Base-by-base conservation (phyloP, 2,113 vertebrate species). In the Hippocampus abdominalis region DNA sequence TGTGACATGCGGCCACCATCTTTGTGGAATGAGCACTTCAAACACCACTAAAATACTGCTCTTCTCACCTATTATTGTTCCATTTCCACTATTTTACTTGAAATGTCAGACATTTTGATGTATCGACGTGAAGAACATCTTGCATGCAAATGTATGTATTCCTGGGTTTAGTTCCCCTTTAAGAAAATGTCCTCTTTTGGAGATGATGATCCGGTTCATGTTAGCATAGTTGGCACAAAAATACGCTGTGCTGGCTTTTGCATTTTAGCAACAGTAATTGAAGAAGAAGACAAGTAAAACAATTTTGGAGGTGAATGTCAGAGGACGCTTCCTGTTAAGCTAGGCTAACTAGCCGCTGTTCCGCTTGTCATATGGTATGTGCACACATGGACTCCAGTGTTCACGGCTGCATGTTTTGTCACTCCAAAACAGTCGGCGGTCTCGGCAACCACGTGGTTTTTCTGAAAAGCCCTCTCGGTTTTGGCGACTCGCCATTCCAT, bases 391-490 rank as follows among this genome's bases (percentile, higher is more conserved):
- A 36, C 32, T 36, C 32, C 32, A 36, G 32, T 36, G 32, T 36
- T 36, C 32, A 36, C 32, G 32, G 32, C 59, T 27, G 56, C 44
- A 70, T 66, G 74, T n/a, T 27, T 49, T 46, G 73, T 23, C 23
- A 11, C n/a, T 56, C 54, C n/a, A 25, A 13, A 23, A 12, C n/a
- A 0, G 15, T 32, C 18, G 25, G 15, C 57, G 4, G 25, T 16
- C 25, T 59, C n/a, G 8, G 62, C 36, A 40, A 20, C 39, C 20
- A 23, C 20, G 3, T 77, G 54, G 32, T 60, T 44, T 81, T 29
- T 11, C 42, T 8, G 23, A 25, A 42, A 42, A 4, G 21, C 2
- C 62, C 32, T 21, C 64, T 48, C 8, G 21, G 4, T 65, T 46
- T 65, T 21, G 44, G n/a, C n/a, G 23, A 59, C 56, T 59, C 13